Percentiles rank a stretch among this genome's conserved stretches.
Evolutionary conservation across 1,140 invertebrate genomes (phyloP).

Genomic region (Cataglyphis hispanica): DNA sequence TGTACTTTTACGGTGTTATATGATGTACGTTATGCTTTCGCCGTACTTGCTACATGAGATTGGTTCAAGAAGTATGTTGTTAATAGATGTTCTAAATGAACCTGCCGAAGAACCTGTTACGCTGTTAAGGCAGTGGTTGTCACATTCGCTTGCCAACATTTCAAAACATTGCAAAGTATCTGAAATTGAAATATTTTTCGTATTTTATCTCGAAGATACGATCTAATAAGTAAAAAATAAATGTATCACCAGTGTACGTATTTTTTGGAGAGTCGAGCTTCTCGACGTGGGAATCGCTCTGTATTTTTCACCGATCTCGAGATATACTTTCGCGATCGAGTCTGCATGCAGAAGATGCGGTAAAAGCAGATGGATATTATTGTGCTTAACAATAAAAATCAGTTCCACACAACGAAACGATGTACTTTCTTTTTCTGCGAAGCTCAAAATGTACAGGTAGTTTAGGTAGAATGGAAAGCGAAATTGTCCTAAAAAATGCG

Average conservation of each 20-base stretch:
- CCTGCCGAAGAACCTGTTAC: slow-evolving; percentile 39
- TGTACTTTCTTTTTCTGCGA: slow-evolving; percentile 36
- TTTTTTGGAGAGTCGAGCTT: slow-evolving; percentile 23
- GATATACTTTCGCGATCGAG: slow-evolving; percentile 34
- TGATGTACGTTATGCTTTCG: slow-evolving; percentile 58
- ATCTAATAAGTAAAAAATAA: neutral
- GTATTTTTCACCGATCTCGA: slow-evolving; percentile 5
- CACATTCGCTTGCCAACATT: slow-evolving; percentile 9
- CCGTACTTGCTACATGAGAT: slow-evolving; percentile 55
- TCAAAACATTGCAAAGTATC: slow-evolving; percentile 22
- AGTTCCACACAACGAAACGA: slow-evolving; percentile 43
- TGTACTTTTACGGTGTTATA: slow-evolving; percentile 51
- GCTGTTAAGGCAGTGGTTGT: slow-evolving; percentile 16
- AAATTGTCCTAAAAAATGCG: neutral
- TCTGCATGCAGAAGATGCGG: slow-evolving; percentile 59
- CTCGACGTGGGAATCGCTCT: neutral
- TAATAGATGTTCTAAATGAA: slow-evolving; percentile 31
- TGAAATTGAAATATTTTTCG: slow-evolving; percentile 21
- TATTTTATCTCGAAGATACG: neutral
- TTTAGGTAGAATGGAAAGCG: neutral
- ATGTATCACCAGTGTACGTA: neutral
- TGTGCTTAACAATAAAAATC: slow-evolving; percentile 60
- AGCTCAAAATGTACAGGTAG: neutral
- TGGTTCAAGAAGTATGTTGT: slow-evolving; percentile 24
- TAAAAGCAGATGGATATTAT: slow-evolving; percentile 60